Evolutionary conservation across 2,113 vertebrate species (phyloP), one percentile per base, ranked within the genome.

Genomic region (Hippotragus niger): DNA sequence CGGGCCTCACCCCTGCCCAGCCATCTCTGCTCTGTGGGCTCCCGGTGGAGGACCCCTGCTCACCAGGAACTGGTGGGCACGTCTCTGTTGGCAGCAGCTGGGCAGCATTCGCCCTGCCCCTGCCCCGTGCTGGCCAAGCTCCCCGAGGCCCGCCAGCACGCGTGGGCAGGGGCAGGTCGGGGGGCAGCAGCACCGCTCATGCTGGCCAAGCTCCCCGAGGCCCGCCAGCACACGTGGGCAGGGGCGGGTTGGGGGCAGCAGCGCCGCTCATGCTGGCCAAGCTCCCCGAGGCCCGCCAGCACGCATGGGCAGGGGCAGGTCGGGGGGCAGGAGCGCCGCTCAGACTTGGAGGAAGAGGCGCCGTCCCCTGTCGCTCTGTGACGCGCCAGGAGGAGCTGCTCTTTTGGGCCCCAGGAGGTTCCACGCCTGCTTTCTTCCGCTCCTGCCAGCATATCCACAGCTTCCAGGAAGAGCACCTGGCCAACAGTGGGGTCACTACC

Each of bases 241-340:
- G 80, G 53, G 25, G 3, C 52, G 19, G 45, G 55, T 47, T 3
- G n/a, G n/a, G n/a, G n/a, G n/a, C n/a, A n/a, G n/a, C n/a, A n/a
- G n/a, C n/a, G n/a, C n/a, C n/a, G n/a, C n/a, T n/a, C n/a, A 17
- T 33, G 52, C 52, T 47, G n/a, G 47, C 33, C 19, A 36, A 43
- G 43, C n/a, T 23, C 76, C 36, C 40, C 43, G 11, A 31, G 60
- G 29, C 43, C 31, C 3, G 3, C 11, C 3, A 5, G 53, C 27
- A 1, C 29, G 2, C 29, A 64, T 78, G 3, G 9, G 3, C 55
- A 60, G 80, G 53, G 25, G 3, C 52, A 19, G 45, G 55, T 47
- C 5, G 0, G 2, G 52, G 67, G n/a, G 8, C 83, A 17, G 55
- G 29, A 8, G 36, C 11, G 0, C 16, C 21, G 4, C 33, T 36